Percentiles rank a stretch among this genome's conserved stretches.
These are phyloP conservation scores for Thomomys bottae DNA, from an alignment of 2,113 vertebrate genomes.

Conservation along the genomic window DNA sequence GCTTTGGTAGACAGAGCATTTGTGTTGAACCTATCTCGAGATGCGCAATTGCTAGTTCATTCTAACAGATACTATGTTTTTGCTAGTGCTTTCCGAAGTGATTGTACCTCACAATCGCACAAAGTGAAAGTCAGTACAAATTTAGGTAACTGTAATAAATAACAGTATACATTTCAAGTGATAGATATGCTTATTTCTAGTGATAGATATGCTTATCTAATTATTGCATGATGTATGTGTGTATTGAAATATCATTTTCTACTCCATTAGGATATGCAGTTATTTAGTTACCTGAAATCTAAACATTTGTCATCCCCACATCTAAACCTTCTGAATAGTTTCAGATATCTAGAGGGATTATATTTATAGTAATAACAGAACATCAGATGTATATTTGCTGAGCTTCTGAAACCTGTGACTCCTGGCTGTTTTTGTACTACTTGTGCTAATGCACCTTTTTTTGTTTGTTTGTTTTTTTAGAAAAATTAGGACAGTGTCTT, in stretches of 20 bases:
- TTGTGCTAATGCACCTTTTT: neutral
- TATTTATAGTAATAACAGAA: neutral
- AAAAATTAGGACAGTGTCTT: neutral
- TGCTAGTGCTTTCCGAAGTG: neutral
- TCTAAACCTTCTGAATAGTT: neutral
- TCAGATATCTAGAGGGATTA: neutral
- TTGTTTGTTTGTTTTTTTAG: neutral
- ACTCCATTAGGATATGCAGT: neutral
- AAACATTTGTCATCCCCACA: too few species aligned
- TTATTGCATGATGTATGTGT: neutral
- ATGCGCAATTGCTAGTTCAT: neutral
- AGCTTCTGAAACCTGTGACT: conserved; percentile 32
- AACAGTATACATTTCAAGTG: neutral
- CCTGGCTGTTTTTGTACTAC: conserved; percentile 19
- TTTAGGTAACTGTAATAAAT: neutral
- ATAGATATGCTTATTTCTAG: neutral
- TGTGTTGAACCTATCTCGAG: neutral
- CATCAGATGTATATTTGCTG: neutral
- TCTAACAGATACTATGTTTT: neutral
- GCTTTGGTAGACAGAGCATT: neutral
- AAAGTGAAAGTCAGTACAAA: neutral
- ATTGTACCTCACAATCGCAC: neutral
- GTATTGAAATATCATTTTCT: neutral
- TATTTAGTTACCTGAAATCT: neutral
- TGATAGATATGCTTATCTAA: neutral